These are phyloP conservation scores for Sipha maydis DNA, from an alignment of 2,888 invertebrate genomes.

Conservation along the genomic window DNA sequence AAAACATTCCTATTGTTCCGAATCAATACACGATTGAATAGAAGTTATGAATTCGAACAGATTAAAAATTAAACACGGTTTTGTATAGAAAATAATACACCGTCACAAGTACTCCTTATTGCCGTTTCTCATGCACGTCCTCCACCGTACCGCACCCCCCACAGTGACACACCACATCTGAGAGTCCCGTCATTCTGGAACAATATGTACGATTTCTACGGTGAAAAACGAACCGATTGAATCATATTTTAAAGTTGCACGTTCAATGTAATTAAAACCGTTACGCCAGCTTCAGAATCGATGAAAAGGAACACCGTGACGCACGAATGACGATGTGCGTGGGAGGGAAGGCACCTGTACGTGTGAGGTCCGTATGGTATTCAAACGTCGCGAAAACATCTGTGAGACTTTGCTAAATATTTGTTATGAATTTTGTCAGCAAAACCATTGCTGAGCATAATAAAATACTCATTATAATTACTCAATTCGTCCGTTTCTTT, in stretches of 20 bases:
- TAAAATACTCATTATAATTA: neutral
- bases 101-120: too few species aligned
- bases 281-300: slow-evolving; percentile 3
- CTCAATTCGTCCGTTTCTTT: neutral
- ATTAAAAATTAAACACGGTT: too few species aligned
- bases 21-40: too few species aligned
- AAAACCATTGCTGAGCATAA: neutral
- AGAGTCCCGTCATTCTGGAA: too few species aligned
- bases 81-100: too few species aligned
- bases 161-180: too few species aligned
- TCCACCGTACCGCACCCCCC: too few species aligned
- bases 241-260: slow-evolving; percentile 41
- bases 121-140: too few species aligned
- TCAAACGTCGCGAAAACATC: slow-evolving; percentile 1
- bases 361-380: neutral
- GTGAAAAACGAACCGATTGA: slow-evolving; percentile 45
- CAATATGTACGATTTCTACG: neutral
- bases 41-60: too few species aligned
- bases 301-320: neutral
- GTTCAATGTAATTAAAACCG: slow-evolving; percentile 43
- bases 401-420: neutral
- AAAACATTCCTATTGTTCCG: too few species aligned
- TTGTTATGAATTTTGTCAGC: slow-evolving; percentile 4
- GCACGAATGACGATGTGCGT: neutral
- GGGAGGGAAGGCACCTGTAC: neutral